A percentile compares a stretch with the other conserved stretches of the same genome.
Evolutionary conservation across 2,113 vertebrate species (phyloP).

Genomic region (Corythornis cristatus): DNA sequence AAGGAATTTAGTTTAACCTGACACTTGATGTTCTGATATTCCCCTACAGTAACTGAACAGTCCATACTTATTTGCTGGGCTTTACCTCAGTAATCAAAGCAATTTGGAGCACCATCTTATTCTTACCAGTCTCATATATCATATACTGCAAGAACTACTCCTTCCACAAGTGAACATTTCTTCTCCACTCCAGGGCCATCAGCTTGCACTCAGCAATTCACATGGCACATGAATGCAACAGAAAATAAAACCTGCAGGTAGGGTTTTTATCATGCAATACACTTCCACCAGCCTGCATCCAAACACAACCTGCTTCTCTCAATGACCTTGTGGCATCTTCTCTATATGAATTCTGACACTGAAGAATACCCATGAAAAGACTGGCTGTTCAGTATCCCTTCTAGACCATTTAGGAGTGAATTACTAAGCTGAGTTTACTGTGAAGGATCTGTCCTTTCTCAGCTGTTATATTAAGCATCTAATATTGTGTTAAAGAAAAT

Average conservation of each 20-base stretch:
- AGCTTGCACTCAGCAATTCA: not conserved
- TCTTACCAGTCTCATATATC: not conserved
- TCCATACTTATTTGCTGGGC: not conserved
- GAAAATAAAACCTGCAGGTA: not conserved
- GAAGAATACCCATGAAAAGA: not conserved
- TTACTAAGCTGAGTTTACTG: not conserved
- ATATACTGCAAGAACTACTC: not conserved
- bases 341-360: not conserved
- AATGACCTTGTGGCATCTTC: not conserved
- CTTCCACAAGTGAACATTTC: not conserved
- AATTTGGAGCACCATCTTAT: not conserved
- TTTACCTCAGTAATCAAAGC: not conserved
- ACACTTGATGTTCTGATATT: not conserved
- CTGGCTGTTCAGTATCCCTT: not conserved
- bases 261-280: rapidly evolving
- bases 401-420: not conserved
- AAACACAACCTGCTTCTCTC: not conserved
- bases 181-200: not conserved
- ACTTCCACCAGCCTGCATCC: not conserved
- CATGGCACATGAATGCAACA: rapidly evolving
- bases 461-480: not conserved
- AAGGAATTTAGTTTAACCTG: not conserved
- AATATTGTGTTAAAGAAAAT: not conserved
- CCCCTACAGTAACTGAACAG: not conserved
- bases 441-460: not conserved